phyloP scores from a whole-genome alignment of 2,888 invertebrate genomes.

The Epirrhoe alternata region DNA sequence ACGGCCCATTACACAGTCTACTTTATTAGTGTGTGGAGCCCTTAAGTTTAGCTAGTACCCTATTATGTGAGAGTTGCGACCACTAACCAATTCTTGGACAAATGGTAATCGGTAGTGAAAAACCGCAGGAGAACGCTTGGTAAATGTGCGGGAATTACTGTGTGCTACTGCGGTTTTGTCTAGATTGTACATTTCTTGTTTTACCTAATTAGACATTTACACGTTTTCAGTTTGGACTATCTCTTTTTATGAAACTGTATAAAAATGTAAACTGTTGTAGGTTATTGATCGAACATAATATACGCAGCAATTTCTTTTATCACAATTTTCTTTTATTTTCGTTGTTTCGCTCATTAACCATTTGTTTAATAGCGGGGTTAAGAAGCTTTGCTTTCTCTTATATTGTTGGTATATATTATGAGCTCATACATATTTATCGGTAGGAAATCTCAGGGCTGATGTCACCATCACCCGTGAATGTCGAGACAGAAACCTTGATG shows the following conservation, averaged over 20 bases:
- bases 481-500: conserved; percentile 40
- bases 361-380: conserved; percentile 32
- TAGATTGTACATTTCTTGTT: background rate
- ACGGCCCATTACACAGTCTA: conserved; percentile 39
- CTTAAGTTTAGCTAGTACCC: conserved; percentile 37
- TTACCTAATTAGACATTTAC: background rate
- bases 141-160: background rate
- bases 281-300: no score
- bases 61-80: conserved; percentile 31
- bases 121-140: background rate
- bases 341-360: background rate
- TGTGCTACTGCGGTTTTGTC: background rate
- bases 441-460: conserved; percentile 40
- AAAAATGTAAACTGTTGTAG: no score
- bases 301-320: no score
- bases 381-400: conserved; percentile 43
- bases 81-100: conserved; percentile 12
- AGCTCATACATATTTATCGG: conserved; percentile 47
- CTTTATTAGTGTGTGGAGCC: conserved; percentile 38
- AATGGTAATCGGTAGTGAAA: conserved; percentile 23
- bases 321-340: background rate
- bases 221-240: background rate
- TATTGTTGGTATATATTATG: conserved; percentile 41
- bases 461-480: conserved; percentile 39
- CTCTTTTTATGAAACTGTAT: no score